phyloP scores from a whole-genome alignment of 2,113 vertebrate species.

The Equus quagga region DNA sequence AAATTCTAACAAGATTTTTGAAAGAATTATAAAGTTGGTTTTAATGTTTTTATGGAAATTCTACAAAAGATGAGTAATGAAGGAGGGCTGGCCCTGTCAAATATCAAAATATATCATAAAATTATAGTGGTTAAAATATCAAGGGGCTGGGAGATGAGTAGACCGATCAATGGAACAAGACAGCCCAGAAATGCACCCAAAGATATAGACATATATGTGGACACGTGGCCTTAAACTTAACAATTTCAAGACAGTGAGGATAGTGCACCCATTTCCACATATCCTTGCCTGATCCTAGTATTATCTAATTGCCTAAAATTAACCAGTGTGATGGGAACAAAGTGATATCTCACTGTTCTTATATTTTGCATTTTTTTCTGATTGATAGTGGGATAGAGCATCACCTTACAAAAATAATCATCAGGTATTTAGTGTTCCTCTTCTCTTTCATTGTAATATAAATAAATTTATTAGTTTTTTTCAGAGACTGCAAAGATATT shows the following conservation, averaged over 20 bases:
- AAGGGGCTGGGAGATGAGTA: not conserved
- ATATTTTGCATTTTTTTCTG: not conserved
- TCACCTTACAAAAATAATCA: not conserved
- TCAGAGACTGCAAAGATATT: not conserved
- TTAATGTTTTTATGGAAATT: not conserved
- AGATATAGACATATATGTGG: not conserved
- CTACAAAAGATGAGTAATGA: not conserved
- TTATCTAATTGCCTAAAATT: not conserved
- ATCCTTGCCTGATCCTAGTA: not conserved
- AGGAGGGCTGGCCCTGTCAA: not conserved
- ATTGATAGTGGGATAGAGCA: not conserved
- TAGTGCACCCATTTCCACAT: not conserved
- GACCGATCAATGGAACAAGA: not conserved
- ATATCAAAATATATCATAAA: not conserved
- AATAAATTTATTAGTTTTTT: not conserved
- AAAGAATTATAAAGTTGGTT: not conserved
- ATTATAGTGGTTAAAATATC: not conserved
- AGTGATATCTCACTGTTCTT: not conserved
- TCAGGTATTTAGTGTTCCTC: not conserved
- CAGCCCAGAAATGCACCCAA: not conserved
- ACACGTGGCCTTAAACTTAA: not conserved
- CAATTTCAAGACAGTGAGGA: not conserved
- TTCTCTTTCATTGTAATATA: not conserved
- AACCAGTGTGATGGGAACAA: not conserved
- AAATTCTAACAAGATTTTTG: not conserved